A percentile compares a stretch with the other conserved stretches of the same genome.
Conservation (phyloP, 1,140 invertebrate species). For the Brachionus asplanchnoidis region DNA sequence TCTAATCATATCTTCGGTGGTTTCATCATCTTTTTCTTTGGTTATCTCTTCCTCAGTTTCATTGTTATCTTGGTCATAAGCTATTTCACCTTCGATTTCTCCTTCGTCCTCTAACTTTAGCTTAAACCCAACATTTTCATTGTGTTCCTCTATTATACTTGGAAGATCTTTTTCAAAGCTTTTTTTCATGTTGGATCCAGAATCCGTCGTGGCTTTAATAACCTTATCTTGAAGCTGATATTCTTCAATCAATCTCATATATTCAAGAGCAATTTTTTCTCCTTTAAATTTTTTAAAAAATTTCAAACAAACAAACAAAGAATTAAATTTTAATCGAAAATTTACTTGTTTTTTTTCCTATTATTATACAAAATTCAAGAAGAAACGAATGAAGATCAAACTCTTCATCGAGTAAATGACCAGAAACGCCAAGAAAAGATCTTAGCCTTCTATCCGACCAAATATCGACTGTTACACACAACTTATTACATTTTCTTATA, state of each 20-base stretch:
- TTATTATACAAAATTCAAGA: too few species aligned
- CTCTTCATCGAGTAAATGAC: too few species aligned
- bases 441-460: too few species aligned
- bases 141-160: not conserved
- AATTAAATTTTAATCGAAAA: too few species aligned
- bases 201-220: not conserved
- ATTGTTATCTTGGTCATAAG: not conserved
- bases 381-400: too few species aligned
- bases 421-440: too few species aligned
- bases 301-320: too few species aligned
- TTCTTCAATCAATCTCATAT: not conserved
- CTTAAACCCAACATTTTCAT: not conserved
- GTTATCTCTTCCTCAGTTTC: not conserved
- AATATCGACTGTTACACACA: too few species aligned
- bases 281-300: too few species aligned
- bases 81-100: not conserved
- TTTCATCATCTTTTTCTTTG: not conserved
- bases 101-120: not conserved
- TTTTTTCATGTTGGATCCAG: not conserved
- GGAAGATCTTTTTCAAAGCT: not conserved
- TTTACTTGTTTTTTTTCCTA: too few species aligned
- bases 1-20: constrained; percentile 4
- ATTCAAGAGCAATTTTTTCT: too few species aligned
- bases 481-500: too few species aligned
- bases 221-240: not conserved